Conservation (phyloP, 2,888 invertebrate genomes). For the Diaphora mendica region DNA sequence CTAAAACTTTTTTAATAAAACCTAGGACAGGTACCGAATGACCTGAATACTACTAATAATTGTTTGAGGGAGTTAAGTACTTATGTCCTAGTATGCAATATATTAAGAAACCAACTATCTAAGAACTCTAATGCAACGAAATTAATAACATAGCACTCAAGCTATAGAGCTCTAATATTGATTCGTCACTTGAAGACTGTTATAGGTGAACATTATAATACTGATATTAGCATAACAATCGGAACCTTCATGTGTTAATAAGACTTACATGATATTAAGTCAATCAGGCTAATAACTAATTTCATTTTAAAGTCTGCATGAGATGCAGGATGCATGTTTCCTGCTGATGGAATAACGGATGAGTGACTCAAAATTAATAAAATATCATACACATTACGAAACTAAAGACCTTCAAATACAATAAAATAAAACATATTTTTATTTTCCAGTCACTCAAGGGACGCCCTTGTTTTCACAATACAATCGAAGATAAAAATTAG, state of each 20-base stretch:
- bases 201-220: no score
- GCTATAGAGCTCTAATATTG: neutral
- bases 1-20: neutral
- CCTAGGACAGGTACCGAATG: neutral
- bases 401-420: constrained; percentile 11
- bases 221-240: neutral
- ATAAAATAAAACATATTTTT: neutral
- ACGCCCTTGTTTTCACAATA: constrained; percentile 40
- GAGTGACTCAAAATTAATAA: neutral
- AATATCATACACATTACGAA: neutral
- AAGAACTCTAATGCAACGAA: neutral
- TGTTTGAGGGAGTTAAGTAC: neutral
- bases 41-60: neutral
- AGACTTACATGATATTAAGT: neutral
- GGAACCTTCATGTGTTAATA: neutral
- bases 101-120: neutral
- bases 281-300: neutral
- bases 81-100: neutral
- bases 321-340: neutral
- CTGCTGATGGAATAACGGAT: no score
- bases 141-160: neutral
- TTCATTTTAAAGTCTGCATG: neutral
- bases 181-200: neutral
- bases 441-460: constrained; percentile 34
- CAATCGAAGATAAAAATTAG: constrained; percentile 51